A percentile compares a stretch with the other conserved stretches of the same genome.
Conservation (phyloP, 2,797 vertebrate genomes). For the Squalus acanthias region DNA sequence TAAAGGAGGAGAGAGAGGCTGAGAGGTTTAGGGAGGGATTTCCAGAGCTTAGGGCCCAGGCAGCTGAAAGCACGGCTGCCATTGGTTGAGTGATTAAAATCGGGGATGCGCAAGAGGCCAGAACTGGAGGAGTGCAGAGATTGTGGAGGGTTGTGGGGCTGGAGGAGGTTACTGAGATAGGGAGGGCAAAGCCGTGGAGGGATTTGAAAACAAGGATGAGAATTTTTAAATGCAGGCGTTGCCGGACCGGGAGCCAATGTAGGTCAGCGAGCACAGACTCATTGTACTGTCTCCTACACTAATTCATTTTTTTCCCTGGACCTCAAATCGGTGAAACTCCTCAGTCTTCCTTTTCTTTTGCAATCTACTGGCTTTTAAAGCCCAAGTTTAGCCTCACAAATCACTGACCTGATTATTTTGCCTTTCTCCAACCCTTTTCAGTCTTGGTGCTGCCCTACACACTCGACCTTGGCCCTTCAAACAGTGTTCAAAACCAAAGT, state of each 20-base stretch:
- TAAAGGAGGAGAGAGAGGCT: not conserved
- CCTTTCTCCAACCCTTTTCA: not conserved
- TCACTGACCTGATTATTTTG: not conserved
- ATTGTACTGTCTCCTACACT: not conserved
- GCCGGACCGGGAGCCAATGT: not conserved
- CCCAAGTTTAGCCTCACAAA: not conserved
- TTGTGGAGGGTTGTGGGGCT: not conserved
- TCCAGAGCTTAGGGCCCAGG: not conserved
- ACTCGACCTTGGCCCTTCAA: not conserved
- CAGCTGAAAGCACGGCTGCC: not conserved
- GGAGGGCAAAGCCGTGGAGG: not conserved
- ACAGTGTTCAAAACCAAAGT: not conserved
- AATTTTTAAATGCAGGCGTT: not conserved
- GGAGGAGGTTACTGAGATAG: not conserved
- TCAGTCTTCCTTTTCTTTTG: not conserved
- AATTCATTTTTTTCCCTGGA: not conserved
- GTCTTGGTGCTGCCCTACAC: not conserved
- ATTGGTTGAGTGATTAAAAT: not conserved
- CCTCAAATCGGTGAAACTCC: not conserved
- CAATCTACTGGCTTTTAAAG: not conserved
- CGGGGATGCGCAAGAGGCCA: not conserved
- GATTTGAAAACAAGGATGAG: not conserved
- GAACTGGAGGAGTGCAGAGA: not conserved
- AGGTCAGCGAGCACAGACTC: not conserved
- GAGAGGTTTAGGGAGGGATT: not conserved